Percentiles rank a stretch among this genome's conserved stretches.
Evolutionary conservation across 2,888 invertebrate genomes (phyloP).

Genomic region (Xestia ashworthii): DNA sequence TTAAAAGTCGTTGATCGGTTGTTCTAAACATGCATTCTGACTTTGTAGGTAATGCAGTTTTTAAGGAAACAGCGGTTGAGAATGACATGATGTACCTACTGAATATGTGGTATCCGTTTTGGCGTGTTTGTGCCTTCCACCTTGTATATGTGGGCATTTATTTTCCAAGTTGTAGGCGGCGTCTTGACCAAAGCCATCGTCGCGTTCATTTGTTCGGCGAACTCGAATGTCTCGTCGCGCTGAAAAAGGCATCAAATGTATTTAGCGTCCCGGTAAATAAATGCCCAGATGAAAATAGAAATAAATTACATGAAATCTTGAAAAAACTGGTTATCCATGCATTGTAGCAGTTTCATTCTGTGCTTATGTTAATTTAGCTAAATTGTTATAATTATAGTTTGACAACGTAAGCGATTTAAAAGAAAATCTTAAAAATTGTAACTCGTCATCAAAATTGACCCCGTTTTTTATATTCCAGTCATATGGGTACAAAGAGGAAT

Average conservation of each 20-base stretch:
- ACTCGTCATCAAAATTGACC: slow-evolving; percentile 46
- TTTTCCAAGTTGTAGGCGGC: background rate
- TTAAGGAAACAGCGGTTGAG: background rate
- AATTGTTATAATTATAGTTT: slow-evolving; percentile 48
- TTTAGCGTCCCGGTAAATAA: background rate
- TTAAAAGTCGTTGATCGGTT: too few species aligned
- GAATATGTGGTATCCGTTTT: background rate
- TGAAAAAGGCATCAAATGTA: background rate
- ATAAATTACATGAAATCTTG: background rate
- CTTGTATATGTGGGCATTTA: slow-evolving; percentile 33
- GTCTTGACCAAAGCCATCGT: background rate
- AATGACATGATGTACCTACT: background rate
- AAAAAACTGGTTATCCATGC: background rate
- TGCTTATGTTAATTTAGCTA: slow-evolving; percentile 38
- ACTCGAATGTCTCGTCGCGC: background rate
- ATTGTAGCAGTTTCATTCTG: slow-evolving; percentile 24
- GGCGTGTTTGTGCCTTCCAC: background rate
- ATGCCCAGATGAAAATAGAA: slow-evolving; percentile 20
- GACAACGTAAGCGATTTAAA: slow-evolving; percentile 37
- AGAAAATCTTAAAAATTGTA: slow-evolving; percentile 34
- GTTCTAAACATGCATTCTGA: background rate
- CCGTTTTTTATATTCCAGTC: slow-evolving; percentile 77
- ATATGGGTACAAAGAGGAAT: slow-evolving; percentile 80
- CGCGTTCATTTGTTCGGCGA: background rate
- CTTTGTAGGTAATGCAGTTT: background rate